Percentiles rank a stretch among this genome's conserved stretches.
Evolutionary conservation across 2,888 invertebrate genomes (phyloP).

Genomic region (Drosophila pseudotakahashii): DNA sequence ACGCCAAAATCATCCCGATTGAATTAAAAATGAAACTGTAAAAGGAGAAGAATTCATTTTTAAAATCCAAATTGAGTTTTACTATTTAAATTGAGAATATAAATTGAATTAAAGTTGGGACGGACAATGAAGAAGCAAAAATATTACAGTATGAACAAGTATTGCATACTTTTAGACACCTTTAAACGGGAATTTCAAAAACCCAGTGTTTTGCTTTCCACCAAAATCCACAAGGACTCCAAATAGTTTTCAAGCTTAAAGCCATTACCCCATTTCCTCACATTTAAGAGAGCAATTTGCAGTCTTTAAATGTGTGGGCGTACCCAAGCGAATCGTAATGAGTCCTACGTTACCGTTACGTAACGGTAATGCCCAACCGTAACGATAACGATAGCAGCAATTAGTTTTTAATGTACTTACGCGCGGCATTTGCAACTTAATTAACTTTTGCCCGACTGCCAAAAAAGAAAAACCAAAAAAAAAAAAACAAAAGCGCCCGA

Average conservation of each 20-base stretch:
- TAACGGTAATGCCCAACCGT: constrained; percentile 45
- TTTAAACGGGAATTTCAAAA: too few species aligned
- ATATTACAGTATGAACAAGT: too few species aligned
- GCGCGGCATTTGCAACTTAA: constrained; percentile 73
- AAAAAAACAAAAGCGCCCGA: neutral
- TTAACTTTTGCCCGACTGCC: constrained; percentile 49
- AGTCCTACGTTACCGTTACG: constrained; percentile 54
- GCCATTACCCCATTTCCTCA: neutral
- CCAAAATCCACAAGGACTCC: neutral
- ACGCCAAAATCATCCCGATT: constrained; percentile 28
- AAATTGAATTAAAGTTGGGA: neutral
- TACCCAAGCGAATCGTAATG: constrained; percentile 65
- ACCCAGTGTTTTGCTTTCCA: neutral
- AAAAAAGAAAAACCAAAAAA: constrained; percentile 14
- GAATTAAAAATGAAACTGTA: constrained; percentile 30
- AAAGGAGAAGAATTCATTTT: neutral
- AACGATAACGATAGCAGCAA: constrained; percentile 56
- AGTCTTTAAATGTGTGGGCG: constrained; percentile 32
- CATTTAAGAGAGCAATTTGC: constrained; percentile 19
- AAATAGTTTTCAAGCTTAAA: neutral
- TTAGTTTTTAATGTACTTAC: constrained; percentile 67
- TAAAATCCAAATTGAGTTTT: neutral
- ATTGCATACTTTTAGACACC: too few species aligned
- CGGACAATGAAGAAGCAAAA: too few species aligned
- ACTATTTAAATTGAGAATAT: constrained; percentile 4